Conservation (phyloP, 2,113 vertebrate genomes). For the Acrocephalus arundinaceus region DNA sequence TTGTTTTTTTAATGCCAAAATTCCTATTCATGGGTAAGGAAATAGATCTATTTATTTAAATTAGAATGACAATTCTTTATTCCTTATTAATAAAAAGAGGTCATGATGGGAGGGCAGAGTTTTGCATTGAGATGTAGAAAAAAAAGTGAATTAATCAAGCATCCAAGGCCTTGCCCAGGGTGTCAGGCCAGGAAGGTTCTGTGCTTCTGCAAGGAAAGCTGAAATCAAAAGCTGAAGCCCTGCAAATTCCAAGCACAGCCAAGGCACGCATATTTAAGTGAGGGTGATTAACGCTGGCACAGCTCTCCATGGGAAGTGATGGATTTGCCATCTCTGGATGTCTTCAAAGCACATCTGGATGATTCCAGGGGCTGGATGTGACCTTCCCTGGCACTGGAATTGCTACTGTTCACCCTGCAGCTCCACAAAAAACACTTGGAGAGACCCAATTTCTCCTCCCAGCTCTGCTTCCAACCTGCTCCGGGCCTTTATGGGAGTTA, state of each 20-base stretch:
- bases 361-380: background rate
- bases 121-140: background rate
- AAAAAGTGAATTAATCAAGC: background rate
- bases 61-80: background rate
- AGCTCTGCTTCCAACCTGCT: background rate
- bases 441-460: background rate
- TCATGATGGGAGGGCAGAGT: background rate
- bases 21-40: background rate
- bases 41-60: background rate
- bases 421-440: too few relatives aligned
- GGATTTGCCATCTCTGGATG: conserved; percentile 47
- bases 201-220: background rate
- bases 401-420: background rate
- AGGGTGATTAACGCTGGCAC: conserved; percentile 25
- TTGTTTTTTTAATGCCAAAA: background rate
- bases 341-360: background rate
- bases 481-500: rapidly evolving
- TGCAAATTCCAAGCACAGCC: background rate
- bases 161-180: background rate
- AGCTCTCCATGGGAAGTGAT: background rate
- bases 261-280: background rate
- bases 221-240: background rate
- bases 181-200: background rate
- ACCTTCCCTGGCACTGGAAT: background rate
- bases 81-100: background rate